Conservation (phyloP, 2,797 vertebrate species). For the Chromis chromis region DNA sequence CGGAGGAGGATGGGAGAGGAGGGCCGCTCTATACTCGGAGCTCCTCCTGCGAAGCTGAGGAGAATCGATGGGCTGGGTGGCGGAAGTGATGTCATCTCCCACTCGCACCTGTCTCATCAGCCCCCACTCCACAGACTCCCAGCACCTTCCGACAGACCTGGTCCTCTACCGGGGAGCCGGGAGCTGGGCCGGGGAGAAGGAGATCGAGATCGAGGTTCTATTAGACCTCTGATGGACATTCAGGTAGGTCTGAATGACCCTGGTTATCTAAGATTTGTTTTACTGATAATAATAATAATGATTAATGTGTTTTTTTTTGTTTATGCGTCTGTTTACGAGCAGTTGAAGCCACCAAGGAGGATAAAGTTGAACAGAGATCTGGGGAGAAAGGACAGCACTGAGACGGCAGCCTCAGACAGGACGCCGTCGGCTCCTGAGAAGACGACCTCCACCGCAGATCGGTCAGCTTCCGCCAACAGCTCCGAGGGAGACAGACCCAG, state of each 20-base stretch:
- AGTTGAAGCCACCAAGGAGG: constrained; percentile 86
- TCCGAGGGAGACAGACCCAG: constrained; percentile 58
- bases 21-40: constrained; percentile 64
- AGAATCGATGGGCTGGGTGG: constrained; percentile 64
- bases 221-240: constrained; percentile 87
- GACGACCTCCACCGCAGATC: constrained; percentile 49
- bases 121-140: constrained; percentile 65
- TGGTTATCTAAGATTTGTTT: neutral
- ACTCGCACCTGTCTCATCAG: constrained; percentile 69
- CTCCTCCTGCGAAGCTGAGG: constrained; percentile 76
- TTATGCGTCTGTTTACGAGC: neutral
- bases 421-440: constrained; percentile 56
- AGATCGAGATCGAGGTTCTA: constrained; percentile 87
- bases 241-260: constrained; percentile 61
- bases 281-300: neutral
- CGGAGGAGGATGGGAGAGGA: constrained; percentile 75
- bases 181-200: constrained; percentile 70
- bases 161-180: constrained; percentile 63
- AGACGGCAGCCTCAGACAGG: constrained; percentile 69
- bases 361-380: constrained; percentile 97
- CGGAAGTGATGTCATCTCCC: constrained; percentile 48
- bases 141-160: constrained; percentile 61
- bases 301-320: neutral
- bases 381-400: constrained; percentile 91
- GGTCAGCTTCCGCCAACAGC: constrained; percentile 29